phyloP scores from a whole-genome alignment of 2,888 invertebrate genomes.

The Chymomyza fuscimana region DNA sequence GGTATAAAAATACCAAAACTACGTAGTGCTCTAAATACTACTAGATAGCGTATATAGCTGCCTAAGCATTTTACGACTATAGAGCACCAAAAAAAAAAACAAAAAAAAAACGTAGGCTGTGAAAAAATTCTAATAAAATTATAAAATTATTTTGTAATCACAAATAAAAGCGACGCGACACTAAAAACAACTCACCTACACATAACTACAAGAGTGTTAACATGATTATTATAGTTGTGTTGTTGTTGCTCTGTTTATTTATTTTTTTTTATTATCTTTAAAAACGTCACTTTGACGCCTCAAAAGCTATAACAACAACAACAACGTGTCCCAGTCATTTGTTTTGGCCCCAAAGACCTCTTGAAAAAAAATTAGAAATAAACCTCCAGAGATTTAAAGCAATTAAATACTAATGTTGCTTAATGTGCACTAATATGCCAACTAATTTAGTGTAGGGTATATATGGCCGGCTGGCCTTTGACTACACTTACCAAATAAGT shows the following conservation, averaged over 20 bases:
- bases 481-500: background rate
- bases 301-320: background rate
- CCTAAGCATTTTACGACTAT: background rate
- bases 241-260: background rate
- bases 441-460: conserved; percentile 3
- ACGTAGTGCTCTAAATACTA: too few species aligned
- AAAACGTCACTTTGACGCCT: too few species aligned
- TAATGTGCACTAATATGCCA: background rate
- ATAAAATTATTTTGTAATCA: background rate
- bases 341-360: background rate
- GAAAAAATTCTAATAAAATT: background rate
- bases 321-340: background rate
- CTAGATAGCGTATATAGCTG: too few species aligned
- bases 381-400: background rate
- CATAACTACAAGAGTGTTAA: background rate
- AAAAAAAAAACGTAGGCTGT: too few species aligned
- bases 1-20: too few species aligned
- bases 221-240: background rate
- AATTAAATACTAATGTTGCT: conserved; percentile 1
- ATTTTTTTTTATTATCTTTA: background rate
- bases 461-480: background rate
- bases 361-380: background rate
- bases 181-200: background rate
- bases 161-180: background rate
- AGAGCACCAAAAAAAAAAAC: background rate